Evolutionary conservation across 2,888 invertebrate species (phyloP).

Genomic region (Mythimna impura): DNA sequence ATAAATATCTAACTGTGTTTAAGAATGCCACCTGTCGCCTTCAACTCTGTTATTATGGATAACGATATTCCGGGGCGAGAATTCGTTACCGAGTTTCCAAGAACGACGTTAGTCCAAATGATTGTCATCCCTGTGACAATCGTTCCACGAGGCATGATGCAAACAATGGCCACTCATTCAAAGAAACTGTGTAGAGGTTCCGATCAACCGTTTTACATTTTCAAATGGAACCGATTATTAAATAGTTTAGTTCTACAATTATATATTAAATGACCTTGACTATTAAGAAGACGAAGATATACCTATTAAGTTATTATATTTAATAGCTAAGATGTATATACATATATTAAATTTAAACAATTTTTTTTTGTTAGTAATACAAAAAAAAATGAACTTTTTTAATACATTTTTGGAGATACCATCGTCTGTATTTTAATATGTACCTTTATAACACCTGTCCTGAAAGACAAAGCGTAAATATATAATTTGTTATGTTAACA

Average conservation of each 20-base stretch:
- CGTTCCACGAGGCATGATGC: constrained; percentile 5
- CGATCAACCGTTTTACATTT: background rate
- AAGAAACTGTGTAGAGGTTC: background rate
- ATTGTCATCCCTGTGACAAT: background rate
- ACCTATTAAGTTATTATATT: no score
- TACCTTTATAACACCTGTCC: background rate
- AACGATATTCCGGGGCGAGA: background rate
- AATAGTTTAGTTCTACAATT: no score
- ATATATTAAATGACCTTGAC: no score
- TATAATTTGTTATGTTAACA: constrained; percentile 5
- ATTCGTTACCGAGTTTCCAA: no score
- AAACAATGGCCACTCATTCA: background rate
- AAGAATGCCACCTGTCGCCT: background rate
- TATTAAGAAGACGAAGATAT: no score
- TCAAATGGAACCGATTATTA: background rate
- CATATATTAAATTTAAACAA: no score
- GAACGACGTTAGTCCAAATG: background rate
- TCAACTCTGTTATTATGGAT: background rate
- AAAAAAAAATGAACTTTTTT: no score
- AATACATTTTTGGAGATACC: background rate
- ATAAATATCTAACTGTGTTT: background rate
- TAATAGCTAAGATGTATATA: no score
- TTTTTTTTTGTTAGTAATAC: no score
- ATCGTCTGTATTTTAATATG: background rate
- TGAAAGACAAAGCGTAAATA: background rate